A percentile compares a stretch with the other conserved stretches of the same genome.
Evolutionary conservation across 2,113 vertebrate species (phyloP).

Genomic region (Gambusia holbrooki): DNA sequence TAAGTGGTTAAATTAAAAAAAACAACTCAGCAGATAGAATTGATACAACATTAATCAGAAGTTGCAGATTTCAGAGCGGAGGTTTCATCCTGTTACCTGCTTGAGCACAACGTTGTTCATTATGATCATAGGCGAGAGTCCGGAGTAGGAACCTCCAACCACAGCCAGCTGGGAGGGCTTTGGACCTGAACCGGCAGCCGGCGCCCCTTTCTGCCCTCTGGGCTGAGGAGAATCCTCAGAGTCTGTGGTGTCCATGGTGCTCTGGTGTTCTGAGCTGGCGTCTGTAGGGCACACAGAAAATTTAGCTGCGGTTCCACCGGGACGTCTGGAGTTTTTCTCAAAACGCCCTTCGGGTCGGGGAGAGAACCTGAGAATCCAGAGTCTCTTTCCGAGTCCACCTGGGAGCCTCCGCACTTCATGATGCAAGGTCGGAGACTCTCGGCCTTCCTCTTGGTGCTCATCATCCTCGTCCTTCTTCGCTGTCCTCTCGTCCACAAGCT

Average conservation of each 20-base stretch:
- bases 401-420: constrained; percentile 57
- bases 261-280: constrained; percentile 86
- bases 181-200: constrained; percentile 58
- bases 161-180: constrained; percentile 68
- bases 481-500: constrained; percentile 1
- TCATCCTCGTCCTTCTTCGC: constrained; percentile 33
- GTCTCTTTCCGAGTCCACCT: constrained; percentile 87
- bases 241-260: constrained; percentile 84
- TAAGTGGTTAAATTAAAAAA: too few relatives aligned
- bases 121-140: constrained; percentile 87
- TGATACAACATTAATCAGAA: too few relatives aligned
- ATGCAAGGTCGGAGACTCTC: constrained; percentile 55
- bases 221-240: constrained; percentile 73
- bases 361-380: constrained; percentile 91
- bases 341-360: not conserved
- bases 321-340: not conserved
- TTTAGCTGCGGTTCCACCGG: not conserved
- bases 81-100: constrained; percentile 79
- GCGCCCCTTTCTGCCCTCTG: constrained; percentile 58
- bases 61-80: not conserved
- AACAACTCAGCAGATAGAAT: too few relatives aligned
- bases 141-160: constrained; percentile 79
- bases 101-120: constrained; percentile 94
- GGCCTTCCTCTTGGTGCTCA: constrained; percentile 73
- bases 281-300: constrained; percentile 72